phyloP scores from a whole-genome alignment of 2,797 vertebrate species.

The Aeoliscus strigatus region DNA sequence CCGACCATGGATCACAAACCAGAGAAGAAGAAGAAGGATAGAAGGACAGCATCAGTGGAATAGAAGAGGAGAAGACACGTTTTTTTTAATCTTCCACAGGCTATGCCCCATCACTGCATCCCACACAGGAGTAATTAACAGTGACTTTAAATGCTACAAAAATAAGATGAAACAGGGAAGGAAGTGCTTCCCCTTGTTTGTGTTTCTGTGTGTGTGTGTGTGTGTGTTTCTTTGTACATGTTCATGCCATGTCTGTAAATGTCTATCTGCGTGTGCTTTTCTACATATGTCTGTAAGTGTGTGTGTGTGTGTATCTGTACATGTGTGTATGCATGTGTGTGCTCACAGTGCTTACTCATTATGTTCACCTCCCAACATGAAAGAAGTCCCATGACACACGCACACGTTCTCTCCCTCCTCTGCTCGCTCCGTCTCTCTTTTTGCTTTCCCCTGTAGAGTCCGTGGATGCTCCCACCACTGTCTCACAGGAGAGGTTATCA shows the following conservation, averaged over 20 bases:
- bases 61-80: constrained; percentile 65
- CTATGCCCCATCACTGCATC: constrained; percentile 70
- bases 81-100: constrained; percentile 67
- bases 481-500: constrained; percentile 43
- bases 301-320: constrained; percentile 39
- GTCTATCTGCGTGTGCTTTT: constrained; percentile 45
- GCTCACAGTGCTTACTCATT: constrained; percentile 71
- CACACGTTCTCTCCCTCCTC: constrained; percentile 28
- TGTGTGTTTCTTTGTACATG: constrained; percentile 47
- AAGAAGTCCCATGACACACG: constrained; percentile 62
- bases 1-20: constrained; percentile 68
- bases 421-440: constrained; percentile 25
- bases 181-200: constrained; percentile 60
- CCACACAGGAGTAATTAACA: constrained; percentile 75
- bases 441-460: constrained; percentile 46
- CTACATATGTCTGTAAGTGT: constrained; percentile 40
- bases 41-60: constrained; percentile 67
- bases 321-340: constrained; percentile 42
- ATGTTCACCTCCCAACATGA: constrained; percentile 57
- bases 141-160: constrained; percentile 82
- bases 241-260: constrained; percentile 62
- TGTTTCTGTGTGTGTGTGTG: constrained; percentile 44
- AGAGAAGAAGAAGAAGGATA: constrained; percentile 61
- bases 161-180: constrained; percentile 75
- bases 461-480: constrained; percentile 39